Evolutionary conservation across 1,140 invertebrate species (phyloP).

Genomic region (Choristoneura fumiferana): DNA sequence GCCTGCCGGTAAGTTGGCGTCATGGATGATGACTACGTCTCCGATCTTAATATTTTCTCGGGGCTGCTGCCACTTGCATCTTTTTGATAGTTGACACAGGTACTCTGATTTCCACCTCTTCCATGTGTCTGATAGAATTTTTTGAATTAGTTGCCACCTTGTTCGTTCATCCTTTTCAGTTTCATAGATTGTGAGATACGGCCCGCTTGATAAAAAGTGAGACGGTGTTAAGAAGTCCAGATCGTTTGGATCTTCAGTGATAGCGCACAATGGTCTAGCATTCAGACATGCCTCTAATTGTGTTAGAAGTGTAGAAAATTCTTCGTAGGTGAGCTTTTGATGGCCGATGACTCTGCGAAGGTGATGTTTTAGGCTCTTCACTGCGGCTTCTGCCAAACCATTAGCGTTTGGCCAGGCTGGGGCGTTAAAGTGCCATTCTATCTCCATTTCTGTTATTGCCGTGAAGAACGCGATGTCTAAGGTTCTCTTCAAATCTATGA

Average conservation of each 20-base stretch:
- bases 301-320: too few relatives aligned
- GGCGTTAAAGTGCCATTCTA: too few relatives aligned
- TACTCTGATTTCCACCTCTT: constrained; percentile 17
- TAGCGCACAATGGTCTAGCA: constrained; percentile 34
- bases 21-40: constrained; percentile 29
- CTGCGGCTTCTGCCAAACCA: too few relatives aligned
- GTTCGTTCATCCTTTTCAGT: constrained; percentile 16
- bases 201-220: constrained; percentile 34
- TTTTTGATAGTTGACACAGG: not conserved
- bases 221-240: too few relatives aligned
- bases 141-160: constrained; percentile 21
- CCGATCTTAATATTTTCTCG: constrained; percentile 17
- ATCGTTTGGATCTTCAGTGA: constrained; percentile 27
- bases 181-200: constrained; percentile 15
- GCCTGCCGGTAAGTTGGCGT: constrained; percentile 30
- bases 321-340: too few relatives aligned
- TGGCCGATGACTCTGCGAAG: too few relatives aligned
- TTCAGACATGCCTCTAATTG: constrained; percentile 34
- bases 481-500: too few relatives aligned
- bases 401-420: too few relatives aligned
- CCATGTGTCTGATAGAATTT: constrained; percentile 18
- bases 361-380: too few relatives aligned
- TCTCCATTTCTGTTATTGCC: too few relatives aligned
- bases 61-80: constrained; percentile 6
- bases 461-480: too few relatives aligned